phyloP scores from a whole-genome alignment of 2,888 invertebrate species.

The Rhorus exstirpatorius region DNA sequence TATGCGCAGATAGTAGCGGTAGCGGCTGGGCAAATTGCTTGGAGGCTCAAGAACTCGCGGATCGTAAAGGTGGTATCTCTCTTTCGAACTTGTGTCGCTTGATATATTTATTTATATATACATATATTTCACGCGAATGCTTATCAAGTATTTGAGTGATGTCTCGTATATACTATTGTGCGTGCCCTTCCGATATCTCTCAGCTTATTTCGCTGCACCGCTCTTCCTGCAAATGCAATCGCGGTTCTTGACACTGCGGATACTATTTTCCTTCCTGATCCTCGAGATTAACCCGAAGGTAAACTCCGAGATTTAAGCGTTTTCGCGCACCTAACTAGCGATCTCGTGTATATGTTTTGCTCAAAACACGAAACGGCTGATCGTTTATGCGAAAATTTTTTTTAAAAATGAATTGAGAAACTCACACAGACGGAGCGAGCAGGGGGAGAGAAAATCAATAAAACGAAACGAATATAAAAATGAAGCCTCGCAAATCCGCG shows the following conservation, averaged over 20 bases:
- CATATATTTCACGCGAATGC: constrained; percentile 2
- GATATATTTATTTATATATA: neutral
- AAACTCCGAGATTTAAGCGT: neutral
- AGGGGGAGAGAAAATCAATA: neutral
- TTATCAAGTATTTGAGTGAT: constrained; percentile 1
- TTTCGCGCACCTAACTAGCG: neutral
- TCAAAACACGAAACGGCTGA: neutral
- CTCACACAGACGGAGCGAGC: neutral
- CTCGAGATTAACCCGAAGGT: neutral
- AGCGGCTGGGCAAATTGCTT: constrained; percentile 75
- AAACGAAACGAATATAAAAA: constrained; percentile 9
- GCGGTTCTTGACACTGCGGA: neutral
- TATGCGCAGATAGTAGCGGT: constrained; percentile 74
- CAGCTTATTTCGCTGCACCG: constrained; percentile 9
- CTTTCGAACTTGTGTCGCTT: neutral
- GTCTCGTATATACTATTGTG: neutral
- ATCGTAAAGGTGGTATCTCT: constrained; percentile 52
- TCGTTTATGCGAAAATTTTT: too few relatives aligned
- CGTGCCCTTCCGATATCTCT: neutral
- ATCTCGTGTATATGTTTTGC: neutral
- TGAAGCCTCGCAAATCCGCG: neutral
- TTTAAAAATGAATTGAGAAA: too few relatives aligned
- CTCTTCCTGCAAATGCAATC: neutral
- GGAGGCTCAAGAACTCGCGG: constrained; percentile 74
- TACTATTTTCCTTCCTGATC: neutral